Evolutionary conservation across 92 coral and sea anemone genomes (phyloP).

Genomic region (Pocillopora meandrina): DNA sequence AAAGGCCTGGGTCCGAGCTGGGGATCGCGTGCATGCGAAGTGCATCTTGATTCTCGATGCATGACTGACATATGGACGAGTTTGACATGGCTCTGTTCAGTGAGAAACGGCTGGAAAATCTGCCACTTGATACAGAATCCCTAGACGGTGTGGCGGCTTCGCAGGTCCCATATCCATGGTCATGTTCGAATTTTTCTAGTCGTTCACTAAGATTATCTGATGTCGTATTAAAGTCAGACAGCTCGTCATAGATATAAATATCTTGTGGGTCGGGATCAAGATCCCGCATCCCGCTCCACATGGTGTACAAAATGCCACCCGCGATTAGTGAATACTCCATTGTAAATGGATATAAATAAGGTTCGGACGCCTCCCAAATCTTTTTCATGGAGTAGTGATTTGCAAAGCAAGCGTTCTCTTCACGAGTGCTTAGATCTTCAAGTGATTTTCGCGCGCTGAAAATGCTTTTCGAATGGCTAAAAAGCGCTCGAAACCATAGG

Average conservation of each 20-base stretch:
- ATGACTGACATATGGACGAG: conserved; percentile 88
- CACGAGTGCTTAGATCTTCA: conserved; percentile 54
- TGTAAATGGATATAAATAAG: conserved; percentile 93
- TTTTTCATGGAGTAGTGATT: conserved; percentile 90
- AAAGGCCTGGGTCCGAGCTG: conserved; percentile 93
- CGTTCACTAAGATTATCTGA: conserved; percentile 86
- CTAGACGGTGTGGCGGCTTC: conserved; percentile 87
- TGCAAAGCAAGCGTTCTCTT: conserved; percentile 71
- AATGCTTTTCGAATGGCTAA: conserved; percentile 83
- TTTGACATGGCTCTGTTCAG: conserved; percentile 85
- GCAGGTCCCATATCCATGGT: conserved; percentile 88
- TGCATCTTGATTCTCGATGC: conserved; percentile 83
- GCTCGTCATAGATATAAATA: conserved; percentile 95
- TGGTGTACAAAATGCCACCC: conserved; percentile 90
- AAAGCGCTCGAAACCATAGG: conserved; percentile 91
- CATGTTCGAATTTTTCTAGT: conserved; percentile 81
- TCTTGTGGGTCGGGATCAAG: conserved; percentile 99
- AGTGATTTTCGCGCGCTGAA: conserved; percentile 59
- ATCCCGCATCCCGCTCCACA: conserved; percentile 98
- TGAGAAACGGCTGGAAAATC: conserved; percentile 80
- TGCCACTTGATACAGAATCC: conserved; percentile 72
- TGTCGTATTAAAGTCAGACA: conserved; percentile 93
- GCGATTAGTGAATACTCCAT: conserved; percentile 94
- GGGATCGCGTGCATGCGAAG: conserved; percentile 80
- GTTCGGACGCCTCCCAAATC: conserved; percentile 89